Conservation (phyloP, 2,113 vertebrate genomes). For the Campylomormyrus tamandua region DNA sequence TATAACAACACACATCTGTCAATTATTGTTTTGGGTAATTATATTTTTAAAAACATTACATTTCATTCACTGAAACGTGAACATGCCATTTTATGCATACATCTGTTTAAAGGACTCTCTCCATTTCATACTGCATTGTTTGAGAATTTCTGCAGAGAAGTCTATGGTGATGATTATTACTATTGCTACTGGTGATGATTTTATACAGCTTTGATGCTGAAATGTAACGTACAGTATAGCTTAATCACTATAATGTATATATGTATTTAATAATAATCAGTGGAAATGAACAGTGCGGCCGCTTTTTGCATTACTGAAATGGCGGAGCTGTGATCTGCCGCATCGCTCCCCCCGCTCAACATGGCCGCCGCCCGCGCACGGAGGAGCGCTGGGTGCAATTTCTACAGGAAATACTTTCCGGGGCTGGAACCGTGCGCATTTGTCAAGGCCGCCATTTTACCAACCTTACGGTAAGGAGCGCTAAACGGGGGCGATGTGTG, state of each 20-base stretch:
- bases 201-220: neutral
- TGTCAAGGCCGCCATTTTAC: conserved; percentile 67
- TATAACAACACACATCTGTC: neutral
- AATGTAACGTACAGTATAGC: neutral
- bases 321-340: neutral
- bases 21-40: neutral
- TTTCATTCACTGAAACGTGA: neutral
- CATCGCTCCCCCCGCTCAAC: conserved; percentile 17
- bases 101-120: neutral
- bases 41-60: neutral
- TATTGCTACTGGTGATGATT: neutral
- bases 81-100: neutral
- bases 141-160: neutral
- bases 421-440: conserved; percentile 32
- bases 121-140: neutral
- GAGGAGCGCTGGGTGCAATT: conserved; percentile 30
- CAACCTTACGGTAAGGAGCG: conserved; percentile 69
- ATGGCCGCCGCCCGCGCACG: conserved; percentile 18
- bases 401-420: conserved; percentile 53
- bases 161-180: neutral
- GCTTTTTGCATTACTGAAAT: neutral
- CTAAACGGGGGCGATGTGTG: conserved; percentile 25
- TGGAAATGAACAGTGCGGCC: neutral
- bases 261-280: neutral
- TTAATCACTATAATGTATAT: neutral